Percentiles rank a stretch among this genome's conserved stretches.
These are phyloP conservation scores for Premnoplex brunnescens DNA, from an alignment of 2,797 vertebrate species.

Conservation along the genomic window DNA sequence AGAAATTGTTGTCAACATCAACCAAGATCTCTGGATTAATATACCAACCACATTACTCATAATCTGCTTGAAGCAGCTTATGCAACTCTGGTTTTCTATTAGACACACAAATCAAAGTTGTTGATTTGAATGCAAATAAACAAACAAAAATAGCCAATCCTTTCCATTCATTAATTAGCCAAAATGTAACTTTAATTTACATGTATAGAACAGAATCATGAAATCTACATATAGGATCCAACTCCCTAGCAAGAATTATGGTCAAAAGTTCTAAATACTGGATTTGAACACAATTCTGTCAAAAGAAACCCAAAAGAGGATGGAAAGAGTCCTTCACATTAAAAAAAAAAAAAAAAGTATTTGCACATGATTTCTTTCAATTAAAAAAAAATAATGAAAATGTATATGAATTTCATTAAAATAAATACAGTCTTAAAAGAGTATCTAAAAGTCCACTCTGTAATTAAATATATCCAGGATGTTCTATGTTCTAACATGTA, in stretches of 20 bases:
- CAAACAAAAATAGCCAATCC: neutral
- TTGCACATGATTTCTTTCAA: neutral
- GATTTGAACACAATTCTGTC: neutral
- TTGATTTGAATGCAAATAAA: conserved; percentile 9
- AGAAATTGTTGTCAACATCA: neutral
- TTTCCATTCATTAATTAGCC: neutral
- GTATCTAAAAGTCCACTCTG: neutral
- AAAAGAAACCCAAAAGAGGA: neutral
- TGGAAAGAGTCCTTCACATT: neutral
- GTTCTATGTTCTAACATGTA: neutral
- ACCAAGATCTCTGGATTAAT: conserved; percentile 20
- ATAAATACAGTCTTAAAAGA: neutral
- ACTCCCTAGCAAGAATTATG: neutral
- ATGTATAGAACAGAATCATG: neutral
- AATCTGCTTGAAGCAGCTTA: conserved; percentile 50
- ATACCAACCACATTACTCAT: neutral
- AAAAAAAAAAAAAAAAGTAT: neutral
- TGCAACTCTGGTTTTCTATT: neutral
- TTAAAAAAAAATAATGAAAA: neutral
- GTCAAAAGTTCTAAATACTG: neutral
- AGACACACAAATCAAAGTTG: conserved; percentile 7
- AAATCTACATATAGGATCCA: neutral
- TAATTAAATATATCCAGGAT: neutral
- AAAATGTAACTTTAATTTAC: neutral
- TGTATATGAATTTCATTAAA: neutral